These are phyloP conservation scores for Nomada hirtipes DNA, from an alignment of 2,888 invertebrate species.

Conservation along the genomic window DNA sequence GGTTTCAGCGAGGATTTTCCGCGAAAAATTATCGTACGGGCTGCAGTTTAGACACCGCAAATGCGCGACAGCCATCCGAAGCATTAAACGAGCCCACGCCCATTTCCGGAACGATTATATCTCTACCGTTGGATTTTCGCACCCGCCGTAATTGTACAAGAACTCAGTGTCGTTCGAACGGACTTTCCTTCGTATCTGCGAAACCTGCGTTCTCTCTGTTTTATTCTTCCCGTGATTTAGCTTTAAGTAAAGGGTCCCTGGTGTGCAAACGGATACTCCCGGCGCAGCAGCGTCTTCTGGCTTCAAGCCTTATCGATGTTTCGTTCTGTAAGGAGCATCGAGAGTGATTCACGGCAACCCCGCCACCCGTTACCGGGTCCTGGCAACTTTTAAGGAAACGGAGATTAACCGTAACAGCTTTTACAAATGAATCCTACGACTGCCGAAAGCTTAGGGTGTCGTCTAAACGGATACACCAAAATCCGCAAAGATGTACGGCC, in stretches of 20 bases:
- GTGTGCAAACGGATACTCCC: background rate
- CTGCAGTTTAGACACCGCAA: conserved; percentile 32
- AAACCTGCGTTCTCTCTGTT: background rate
- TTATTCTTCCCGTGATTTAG: too few relatives aligned
- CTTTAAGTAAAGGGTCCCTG: too few relatives aligned
- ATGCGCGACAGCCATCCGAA: conserved; percentile 27
- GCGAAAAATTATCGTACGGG: conserved; percentile 44
- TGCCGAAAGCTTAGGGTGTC: background rate
- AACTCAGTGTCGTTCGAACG: conserved; percentile 1
- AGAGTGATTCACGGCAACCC: too few relatives aligned
- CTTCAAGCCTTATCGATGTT: too few relatives aligned
- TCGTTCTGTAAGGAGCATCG: too few relatives aligned
- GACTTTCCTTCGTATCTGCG: background rate
- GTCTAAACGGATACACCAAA: background rate
- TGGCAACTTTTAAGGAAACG: background rate
- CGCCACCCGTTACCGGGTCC: too few relatives aligned
- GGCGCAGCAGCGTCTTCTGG: background rate
- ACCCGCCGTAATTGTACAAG: background rate
- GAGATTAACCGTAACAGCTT: background rate
- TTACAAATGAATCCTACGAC: background rate
- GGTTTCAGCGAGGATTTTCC: conserved; percentile 68
- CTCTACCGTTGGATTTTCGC: conserved; percentile 7
- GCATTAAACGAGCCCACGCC: conserved; percentile 49
- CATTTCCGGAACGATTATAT: conserved; percentile 62
- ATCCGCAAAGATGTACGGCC: background rate